Base-by-base conservation (phyloP, 2,113 vertebrate genomes). In the Prochilodus magdalenae region DNA sequence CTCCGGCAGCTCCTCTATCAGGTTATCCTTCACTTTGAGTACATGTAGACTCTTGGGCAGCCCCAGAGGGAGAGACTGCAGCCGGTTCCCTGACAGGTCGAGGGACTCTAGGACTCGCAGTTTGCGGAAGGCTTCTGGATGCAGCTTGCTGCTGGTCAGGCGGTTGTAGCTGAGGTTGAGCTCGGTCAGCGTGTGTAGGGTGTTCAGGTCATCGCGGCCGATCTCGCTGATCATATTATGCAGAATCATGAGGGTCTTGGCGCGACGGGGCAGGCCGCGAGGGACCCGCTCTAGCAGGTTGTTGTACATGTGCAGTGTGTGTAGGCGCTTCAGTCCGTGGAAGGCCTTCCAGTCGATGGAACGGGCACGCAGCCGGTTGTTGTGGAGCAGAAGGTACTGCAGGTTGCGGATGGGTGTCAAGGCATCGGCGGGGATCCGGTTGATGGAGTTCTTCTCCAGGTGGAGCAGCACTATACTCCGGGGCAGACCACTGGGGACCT, bases 101-200 rank as follows among this genome's bases (percentile, higher is more conserved):
- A 99, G 91, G 0, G 94, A 95, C 86, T 97, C 95, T 0, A 99
- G 92, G 0, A 94, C 73, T 11, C 97, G 95, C 80, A 98, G 89
- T 89, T 99, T 99, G 86, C 97, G 96, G 92, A 99, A 99, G 70
- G 98, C 96, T 0, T 98, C 97, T 0, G 94, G 94, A 90, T 98
- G 96, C 75, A 99, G 85, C 82, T 92, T 94, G 51, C 90, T 26
- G 85, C 92, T 97, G 66, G 94, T 96, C 86, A 99, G 93, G 85
- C 95, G 96, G 91, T 99, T 99, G 93, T 99, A 99, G 92, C 97
- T 99, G 70, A 99, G 95, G 90, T 99, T 99, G 81, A 99, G 94
- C 89, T 99, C 97, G 1, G 94, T 97, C 74, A 99, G 93, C 60
- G 96, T 96, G 91, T 96, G 97, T 26, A 98, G 95, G 67, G 93